Base-by-base conservation (phyloP, 2,113 vertebrate species). In the Tringa solitaria region DNA sequence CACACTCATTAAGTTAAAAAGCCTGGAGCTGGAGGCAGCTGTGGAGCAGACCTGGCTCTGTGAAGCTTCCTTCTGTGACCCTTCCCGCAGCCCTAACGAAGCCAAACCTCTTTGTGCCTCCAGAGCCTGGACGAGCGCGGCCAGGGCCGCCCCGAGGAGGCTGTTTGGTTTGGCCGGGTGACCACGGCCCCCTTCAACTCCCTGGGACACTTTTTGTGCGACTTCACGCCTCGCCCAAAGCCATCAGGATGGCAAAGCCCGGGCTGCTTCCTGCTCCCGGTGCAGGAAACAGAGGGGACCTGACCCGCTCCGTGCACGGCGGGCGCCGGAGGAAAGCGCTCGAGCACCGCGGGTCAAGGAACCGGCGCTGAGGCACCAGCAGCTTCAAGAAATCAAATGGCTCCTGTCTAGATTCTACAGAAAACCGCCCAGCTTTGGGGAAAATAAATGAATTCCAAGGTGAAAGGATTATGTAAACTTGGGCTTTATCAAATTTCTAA, bases 181-280 rank as follows among this genome's bases (percentile, higher is more conserved):
- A 33, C 8, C 4, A 3, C 12, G 35, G 57, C 8, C 26, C 1
- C 0, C 50, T 23, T n/a, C 65, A 13, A 1, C 41, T 78, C 53
- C 53, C 46, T 1, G 21, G 15, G 53, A 35, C 23, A 3, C 20
- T 30, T 12, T 24, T 3, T 21, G 51, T 37, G 67, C 10, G 56
- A 63, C 32, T 50, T 43, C 14, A 63, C 0, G 2, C 67, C 72
- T 87, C 12, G 0, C 37, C 6, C 33, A 27, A 27, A 32, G 16
- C 3, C 18, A 56, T 10, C 28, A 35, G 73, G 37, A 12, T 1
- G 26, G 48, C 37, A 13, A 61, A 22, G 4, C 33, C 60, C 12
- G 3, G 56, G 93, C 91, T 84, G 93, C 80, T 84, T 94, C 93
- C 91, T 88, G 93, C 89, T 89, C 79, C 67, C 65, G 9, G 69